A percentile compares a stretch with the other conserved stretches of the same genome.
phyloP scores from a whole-genome alignment of 2,888 invertebrate species.

The Drosophila emarginata region DNA sequence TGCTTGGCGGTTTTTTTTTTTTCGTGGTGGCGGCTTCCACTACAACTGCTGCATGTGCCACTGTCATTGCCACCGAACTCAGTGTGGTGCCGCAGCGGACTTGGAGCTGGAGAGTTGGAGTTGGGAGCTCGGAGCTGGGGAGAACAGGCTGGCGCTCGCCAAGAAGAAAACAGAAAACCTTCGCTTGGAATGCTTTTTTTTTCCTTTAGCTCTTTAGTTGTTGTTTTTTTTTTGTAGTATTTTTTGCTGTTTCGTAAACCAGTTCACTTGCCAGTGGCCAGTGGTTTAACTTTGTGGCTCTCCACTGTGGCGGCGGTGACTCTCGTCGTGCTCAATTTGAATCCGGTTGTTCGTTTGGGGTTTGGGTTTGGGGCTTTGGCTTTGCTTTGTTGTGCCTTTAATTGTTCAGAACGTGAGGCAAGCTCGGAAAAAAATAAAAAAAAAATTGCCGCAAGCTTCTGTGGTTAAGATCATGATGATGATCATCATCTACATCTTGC shows the following conservation, averaged over 20 bases:
- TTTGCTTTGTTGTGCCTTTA: conserved; percentile 61
- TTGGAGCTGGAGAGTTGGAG: conserved; percentile 18
- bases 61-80: conserved; percentile 83
- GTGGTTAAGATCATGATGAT: conserved; percentile 54
- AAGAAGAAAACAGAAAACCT: conserved; percentile 59
- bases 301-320: conserved; percentile 24
- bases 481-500: conserved; percentile 51
- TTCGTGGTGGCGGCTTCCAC: conserved; percentile 74
- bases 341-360: conserved; percentile 72
- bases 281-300: conserved; percentile 21
- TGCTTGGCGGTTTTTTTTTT: conserved; percentile 63
- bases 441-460: conserved; percentile 77
- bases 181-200: conserved; percentile 65
- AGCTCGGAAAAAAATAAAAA: not conserved
- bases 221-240: conserved; percentile 26
- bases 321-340: conserved; percentile 68
- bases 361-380: conserved; percentile 13
- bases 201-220: not conserved
- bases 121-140: conserved; percentile 24
- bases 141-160: conserved; percentile 33
- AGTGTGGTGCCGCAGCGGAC: conserved; percentile 81
- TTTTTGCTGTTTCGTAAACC: conserved; percentile 58
- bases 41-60: conserved; percentile 82
- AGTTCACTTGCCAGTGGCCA: conserved; percentile 77
- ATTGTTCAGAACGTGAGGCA: conserved; percentile 77